These are phyloP conservation scores for Geophilus truncorum DNA, from an alignment of 2,888 invertebrate species.

Conservation along the genomic window DNA sequence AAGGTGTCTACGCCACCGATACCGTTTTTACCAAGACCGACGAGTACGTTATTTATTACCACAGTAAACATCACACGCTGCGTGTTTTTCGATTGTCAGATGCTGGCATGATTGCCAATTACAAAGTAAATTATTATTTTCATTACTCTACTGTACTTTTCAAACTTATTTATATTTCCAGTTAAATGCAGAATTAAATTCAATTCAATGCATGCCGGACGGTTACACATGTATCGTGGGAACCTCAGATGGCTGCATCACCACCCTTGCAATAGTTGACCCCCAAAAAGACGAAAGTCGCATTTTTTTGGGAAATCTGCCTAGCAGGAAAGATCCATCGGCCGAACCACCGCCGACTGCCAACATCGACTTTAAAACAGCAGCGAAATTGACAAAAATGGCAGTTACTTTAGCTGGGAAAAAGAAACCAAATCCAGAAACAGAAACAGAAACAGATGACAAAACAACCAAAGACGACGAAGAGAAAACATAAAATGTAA, in stretches of 20 bases:
- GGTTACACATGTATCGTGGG: conserved; percentile 67
- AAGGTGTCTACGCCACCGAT: conserved; percentile 94
- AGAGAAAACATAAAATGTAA: background rate
- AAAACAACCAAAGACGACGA: background rate
- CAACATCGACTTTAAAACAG: conserved; percentile 38
- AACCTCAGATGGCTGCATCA: conserved; percentile 88
- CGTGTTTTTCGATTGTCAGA: conserved; percentile 86
- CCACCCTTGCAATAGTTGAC: conserved; percentile 77
- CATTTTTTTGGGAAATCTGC: conserved; percentile 61
- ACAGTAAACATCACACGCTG: conserved; percentile 89
- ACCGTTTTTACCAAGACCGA: conserved; percentile 91
- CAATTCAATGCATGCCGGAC: conserved; percentile 76
- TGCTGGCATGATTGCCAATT: conserved; percentile 88
- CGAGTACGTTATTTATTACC: conserved; percentile 93
- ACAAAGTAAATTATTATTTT: conserved; percentile 56
- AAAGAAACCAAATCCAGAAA: background rate
- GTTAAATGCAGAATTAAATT: conserved; percentile 75
- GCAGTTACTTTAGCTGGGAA: conserved; percentile 33
- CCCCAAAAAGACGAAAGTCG: conserved; percentile 61
- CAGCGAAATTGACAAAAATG: conserved; percentile 37
- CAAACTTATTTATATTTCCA: background rate
- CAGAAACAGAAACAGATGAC: background rate
- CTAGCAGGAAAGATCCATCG: conserved; percentile 59
- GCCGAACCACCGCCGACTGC: background rate
- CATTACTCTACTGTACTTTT: background rate